phyloP scores from a whole-genome alignment of 2,888 invertebrate species.

The Marronus borbonicus region DNA sequence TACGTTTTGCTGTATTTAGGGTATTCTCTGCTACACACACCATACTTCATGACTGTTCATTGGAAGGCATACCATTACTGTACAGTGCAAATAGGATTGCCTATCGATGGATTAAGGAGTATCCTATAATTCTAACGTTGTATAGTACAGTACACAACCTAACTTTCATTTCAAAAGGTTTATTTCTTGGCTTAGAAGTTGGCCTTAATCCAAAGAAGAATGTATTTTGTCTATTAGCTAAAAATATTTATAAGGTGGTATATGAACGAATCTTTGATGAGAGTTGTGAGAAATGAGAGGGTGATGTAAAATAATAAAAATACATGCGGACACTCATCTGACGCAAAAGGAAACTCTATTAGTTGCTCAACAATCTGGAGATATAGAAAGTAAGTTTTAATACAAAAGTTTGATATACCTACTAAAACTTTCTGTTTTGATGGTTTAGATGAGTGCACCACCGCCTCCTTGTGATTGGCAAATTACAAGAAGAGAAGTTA shows the following conservation, averaged over 20 bases:
- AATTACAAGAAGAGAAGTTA: conserved; percentile 79
- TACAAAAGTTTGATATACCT: not conserved
- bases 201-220: conserved; percentile 28
- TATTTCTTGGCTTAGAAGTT: conserved; percentile 28
- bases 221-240: conserved; percentile 32
- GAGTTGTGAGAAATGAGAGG: not conserved
- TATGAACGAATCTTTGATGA: not conserved
- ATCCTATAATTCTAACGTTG: too few species aligned
- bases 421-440: not conserved
- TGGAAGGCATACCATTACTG: too few species aligned
- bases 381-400: conserved; percentile 35
- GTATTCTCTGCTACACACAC: too few species aligned
- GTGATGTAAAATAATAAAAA: conserved; percentile 12
- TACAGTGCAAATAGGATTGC: too few species aligned
- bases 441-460: conserved; percentile 69
- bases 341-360: conserved; percentile 1
- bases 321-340: conserved; percentile 2
- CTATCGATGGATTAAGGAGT: too few species aligned
- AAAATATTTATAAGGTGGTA: conserved; percentile 29
- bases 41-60: too few species aligned
- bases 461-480: conserved; percentile 82
- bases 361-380: not conserved
- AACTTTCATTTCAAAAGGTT: conserved; percentile 18
- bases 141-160: not conserved
- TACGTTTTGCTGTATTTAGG: too few species aligned